Conservation (phyloP, 1,140 invertebrate species). For the Macrostomum lignano region DNA sequence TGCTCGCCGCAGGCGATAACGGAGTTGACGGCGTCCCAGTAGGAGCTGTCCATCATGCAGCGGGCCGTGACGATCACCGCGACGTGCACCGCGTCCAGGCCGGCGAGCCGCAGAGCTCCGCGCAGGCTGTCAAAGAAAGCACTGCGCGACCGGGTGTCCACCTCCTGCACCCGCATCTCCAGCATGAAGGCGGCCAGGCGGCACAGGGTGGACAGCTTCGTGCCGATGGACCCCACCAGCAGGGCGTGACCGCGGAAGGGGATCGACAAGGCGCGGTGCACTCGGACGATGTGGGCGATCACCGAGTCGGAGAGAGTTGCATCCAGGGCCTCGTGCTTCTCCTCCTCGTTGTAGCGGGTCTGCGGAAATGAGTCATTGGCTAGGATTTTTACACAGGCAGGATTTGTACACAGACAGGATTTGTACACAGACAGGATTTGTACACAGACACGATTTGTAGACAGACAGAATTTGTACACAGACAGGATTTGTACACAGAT, state of each 20-base stretch:
- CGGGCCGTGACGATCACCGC: slow-evolving; percentile 20
- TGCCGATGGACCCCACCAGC: slow-evolving; percentile 21
- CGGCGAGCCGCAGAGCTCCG: slow-evolving; percentile 20
- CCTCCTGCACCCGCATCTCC: slow-evolving; percentile 16
- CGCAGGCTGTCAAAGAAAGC: slow-evolving; percentile 25
- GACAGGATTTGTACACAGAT: no score
- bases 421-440: no score
- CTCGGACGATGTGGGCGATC: slow-evolving; percentile 18
- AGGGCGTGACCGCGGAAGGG: slow-evolving; percentile 25
- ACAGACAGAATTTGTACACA: no score
- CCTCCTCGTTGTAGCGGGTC: slow-evolving; percentile 21
- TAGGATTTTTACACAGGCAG: no score
- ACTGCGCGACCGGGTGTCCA: slow-evolving; percentile 20
- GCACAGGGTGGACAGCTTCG: slow-evolving; percentile 19
- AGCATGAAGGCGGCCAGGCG: slow-evolving; percentile 22
- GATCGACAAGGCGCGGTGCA: slow-evolving; percentile 23
- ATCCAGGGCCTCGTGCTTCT: slow-evolving; percentile 19
- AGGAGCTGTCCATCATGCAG: slow-evolving; percentile 2
- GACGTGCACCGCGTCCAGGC: slow-evolving; percentile 20
- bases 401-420: no score
- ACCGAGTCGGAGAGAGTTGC: slow-evolving; percentile 22
- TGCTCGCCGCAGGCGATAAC: slow-evolving; percentile 23
- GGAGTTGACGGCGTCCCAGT: slow-evolving; percentile 24
- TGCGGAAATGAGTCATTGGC: no score
- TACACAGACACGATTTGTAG: no score